phyloP scores from a whole-genome alignment of 2,888 invertebrate species.

The Synanthedon andrenaeformis region DNA sequence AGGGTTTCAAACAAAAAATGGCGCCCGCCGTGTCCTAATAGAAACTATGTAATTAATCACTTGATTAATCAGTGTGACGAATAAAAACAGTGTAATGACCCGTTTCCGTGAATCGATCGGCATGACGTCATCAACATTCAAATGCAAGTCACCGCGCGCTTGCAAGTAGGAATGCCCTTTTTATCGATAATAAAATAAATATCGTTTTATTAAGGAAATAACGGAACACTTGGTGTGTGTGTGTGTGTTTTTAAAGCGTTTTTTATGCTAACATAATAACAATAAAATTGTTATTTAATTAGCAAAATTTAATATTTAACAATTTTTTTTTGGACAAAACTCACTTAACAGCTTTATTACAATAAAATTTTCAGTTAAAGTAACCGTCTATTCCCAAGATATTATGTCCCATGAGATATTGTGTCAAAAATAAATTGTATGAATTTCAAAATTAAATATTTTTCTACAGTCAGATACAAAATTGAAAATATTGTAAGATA shows the following conservation, averaged over 20 bases:
- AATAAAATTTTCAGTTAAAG: too few relatives aligned
- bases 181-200: slow-evolving; percentile 15
- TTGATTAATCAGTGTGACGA: slow-evolving; percentile 69
- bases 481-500: too few relatives aligned
- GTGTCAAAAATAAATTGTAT: too few relatives aligned
- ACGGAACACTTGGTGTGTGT: not conserved
- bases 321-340: not conserved
- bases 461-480: too few relatives aligned
- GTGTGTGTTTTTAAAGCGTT: not conserved
- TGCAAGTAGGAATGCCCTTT: slow-evolving; percentile 22
- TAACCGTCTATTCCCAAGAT: too few relatives aligned
- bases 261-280: not conserved
- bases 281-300: not conserved
- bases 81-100: slow-evolving; percentile 69
- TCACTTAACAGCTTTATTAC: too few relatives aligned
- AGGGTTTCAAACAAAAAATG: slow-evolving; percentile 26
- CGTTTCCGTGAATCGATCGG: slow-evolving; percentile 64
- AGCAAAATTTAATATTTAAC: slow-evolving; percentile 3
- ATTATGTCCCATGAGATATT: too few relatives aligned
- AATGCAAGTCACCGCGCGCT: slow-evolving; percentile 56
- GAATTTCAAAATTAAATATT: too few relatives aligned
- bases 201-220: slow-evolving; percentile 4
- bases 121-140: slow-evolving; percentile 60
- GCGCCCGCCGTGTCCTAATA: slow-evolving; percentile 46
- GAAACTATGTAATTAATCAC: slow-evolving; percentile 67